Percentiles rank a stretch among this genome's conserved stretches.
Conservation (phyloP, 2,113 vertebrate species). For the Sinocyclocheilus anophthalmus region DNA sequence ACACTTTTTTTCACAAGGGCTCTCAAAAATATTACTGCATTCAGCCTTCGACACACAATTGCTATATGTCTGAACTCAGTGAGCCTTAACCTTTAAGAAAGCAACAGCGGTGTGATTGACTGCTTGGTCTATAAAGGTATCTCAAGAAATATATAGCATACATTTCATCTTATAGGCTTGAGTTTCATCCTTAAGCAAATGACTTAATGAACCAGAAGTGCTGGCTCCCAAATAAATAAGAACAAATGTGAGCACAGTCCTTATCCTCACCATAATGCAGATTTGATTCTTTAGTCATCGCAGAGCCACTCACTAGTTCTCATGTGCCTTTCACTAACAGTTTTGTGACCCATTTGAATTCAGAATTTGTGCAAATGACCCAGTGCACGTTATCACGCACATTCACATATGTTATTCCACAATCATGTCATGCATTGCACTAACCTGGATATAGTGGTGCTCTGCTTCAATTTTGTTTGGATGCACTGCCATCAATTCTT, state of each 20-base stretch:
- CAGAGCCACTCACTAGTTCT: not conserved
- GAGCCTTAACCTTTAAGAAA: conserved; percentile 31
- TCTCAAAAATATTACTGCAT: not conserved
- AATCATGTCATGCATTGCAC: conserved; percentile 1
- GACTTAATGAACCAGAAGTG: not conserved
- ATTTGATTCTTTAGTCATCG: not conserved
- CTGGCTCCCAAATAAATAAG: not conserved
- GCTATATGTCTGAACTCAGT: not conserved
- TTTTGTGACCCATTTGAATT: not conserved
- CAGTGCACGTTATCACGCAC: not conserved
- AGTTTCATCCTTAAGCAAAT: not conserved
- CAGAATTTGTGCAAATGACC: not conserved
- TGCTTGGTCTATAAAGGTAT: conserved; percentile 6
- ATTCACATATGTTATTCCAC: not conserved
- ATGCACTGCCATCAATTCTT: conserved; percentile 27
- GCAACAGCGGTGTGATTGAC: conserved; percentile 6
- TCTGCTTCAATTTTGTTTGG: conserved; percentile 19
- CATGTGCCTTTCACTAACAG: not conserved
- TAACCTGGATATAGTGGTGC: conserved; percentile 22
- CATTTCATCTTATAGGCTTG: not conserved
- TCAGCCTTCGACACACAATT: not conserved
- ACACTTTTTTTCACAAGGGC: too few species aligned
- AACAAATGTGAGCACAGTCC: not conserved
- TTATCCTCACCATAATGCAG: not conserved
- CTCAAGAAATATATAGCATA: not conserved